phyloP scores from a whole-genome alignment of 2,113 vertebrate species.

The Synodontis membranacea region DNA sequence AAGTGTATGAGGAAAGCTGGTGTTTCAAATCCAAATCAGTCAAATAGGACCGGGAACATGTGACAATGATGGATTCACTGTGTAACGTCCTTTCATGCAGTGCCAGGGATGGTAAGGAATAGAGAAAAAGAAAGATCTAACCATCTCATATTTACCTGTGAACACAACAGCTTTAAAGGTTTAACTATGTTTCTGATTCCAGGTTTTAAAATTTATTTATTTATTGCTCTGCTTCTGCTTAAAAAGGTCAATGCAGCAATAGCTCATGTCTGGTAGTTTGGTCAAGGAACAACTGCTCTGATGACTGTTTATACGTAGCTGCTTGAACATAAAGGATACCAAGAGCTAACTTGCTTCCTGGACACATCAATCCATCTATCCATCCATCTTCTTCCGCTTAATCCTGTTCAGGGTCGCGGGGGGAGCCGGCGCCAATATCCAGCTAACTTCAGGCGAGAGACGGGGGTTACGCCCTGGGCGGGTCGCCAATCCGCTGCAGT shows the following conservation, averaged over 20 bases:
- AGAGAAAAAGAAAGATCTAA: background rate
- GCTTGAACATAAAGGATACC: background rate
- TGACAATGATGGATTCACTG: background rate
- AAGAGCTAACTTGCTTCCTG: background rate
- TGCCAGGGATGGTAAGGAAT: background rate
- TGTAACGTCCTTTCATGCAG: background rate
- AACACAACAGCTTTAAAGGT: background rate
- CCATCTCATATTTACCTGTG: background rate
- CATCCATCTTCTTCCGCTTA: too few relatives aligned
- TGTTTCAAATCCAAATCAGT: constrained; percentile 11
- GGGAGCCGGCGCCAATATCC: too few relatives aligned
- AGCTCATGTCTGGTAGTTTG: constrained; percentile 9
- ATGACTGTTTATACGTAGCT: background rate
- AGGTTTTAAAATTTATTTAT: too few relatives aligned
- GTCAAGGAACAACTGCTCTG: background rate
- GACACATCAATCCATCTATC: too few relatives aligned
- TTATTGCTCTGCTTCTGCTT: background rate
- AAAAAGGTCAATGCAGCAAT: constrained; percentile 11
- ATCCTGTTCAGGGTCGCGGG: too few relatives aligned
- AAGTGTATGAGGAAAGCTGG: background rate
- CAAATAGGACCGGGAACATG: background rate
- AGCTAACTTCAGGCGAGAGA: too few relatives aligned
- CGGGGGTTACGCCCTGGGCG: too few relatives aligned
- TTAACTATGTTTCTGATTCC: background rate
- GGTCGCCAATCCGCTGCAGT: too few relatives aligned